A percentile compares a stretch with the other conserved stretches of the same genome.
Conservation (phyloP, 2,113 vertebrate species). For the Puffinus mauretanicus region DNA sequence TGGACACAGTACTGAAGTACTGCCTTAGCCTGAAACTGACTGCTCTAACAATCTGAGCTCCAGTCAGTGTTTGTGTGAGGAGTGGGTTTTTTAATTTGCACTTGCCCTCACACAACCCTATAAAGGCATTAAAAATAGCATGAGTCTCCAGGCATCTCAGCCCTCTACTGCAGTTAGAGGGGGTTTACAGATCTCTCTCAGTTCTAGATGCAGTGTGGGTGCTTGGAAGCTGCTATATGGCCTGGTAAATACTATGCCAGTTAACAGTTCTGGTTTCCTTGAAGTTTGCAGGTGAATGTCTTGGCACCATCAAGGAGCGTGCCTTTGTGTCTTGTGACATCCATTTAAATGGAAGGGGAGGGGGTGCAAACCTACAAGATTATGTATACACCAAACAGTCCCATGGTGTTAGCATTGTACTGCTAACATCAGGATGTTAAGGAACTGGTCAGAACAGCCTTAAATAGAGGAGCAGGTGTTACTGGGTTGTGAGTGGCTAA, state of each 20-base stretch:
- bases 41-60: background rate
- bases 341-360: background rate
- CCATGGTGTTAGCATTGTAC: rapidly evolving
- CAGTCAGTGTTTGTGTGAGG: too few relatives aligned
- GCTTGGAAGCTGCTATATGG: background rate
- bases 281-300: too few relatives aligned
- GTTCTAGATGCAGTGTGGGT: background rate
- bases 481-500: background rate
- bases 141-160: background rate
- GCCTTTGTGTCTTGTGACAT: background rate
- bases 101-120: background rate
- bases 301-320: background rate
- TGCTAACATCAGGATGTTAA: background rate
- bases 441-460: background rate
- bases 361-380: background rate
- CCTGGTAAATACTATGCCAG: too few relatives aligned
- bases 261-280: background rate
- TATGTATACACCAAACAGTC: rapidly evolving
- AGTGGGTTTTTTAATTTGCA: too few relatives aligned
- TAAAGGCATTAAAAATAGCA: background rate
- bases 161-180: background rate
- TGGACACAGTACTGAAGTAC: background rate
- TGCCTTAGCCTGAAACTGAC: background rate
- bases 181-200: background rate
- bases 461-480: background rate